Conservation (phyloP, 2,888 invertebrate species). For the Sesamia inferens region DNA sequence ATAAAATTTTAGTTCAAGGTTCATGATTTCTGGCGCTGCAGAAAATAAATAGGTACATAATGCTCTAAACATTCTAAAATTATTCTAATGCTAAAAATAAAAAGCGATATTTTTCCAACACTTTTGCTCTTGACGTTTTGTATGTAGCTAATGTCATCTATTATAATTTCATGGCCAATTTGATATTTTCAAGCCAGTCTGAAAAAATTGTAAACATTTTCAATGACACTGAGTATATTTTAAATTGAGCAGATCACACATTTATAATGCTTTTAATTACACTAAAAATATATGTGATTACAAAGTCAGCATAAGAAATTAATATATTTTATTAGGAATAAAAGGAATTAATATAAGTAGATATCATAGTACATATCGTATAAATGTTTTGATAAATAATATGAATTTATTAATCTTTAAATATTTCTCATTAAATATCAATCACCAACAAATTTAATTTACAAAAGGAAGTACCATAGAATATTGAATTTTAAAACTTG, state of each 20-base stretch:
- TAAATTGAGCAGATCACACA: conserved; percentile 15
- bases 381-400: not conserved
- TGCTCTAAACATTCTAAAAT: conserved; percentile 37
- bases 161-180: conserved; percentile 49
- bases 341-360: not conserved
- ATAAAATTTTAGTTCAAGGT: conserved; percentile 44
- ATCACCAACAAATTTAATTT: not conserved
- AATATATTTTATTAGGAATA: not conserved
- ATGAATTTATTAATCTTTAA: not conserved
- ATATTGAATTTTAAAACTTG: not conserved
- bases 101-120: conserved; percentile 18
- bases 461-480: not conserved
- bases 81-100: conserved; percentile 22
- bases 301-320: conserved; percentile 14
- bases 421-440: not conserved
- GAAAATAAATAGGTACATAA: conserved; percentile 40
- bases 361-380: not conserved
- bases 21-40: conserved; percentile 37
- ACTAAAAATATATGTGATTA: conserved; percentile 2
- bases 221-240: conserved; percentile 25
- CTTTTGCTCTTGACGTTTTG: conserved; percentile 29
- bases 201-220: conserved; percentile 45
- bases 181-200: conserved; percentile 32
- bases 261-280: conserved; percentile 16
- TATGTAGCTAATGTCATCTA: conserved; percentile 46